Evolutionary conservation across 2,113 vertebrate genomes (phyloP).

Genomic region (Machaerirhynchus nigripectus): DNA sequence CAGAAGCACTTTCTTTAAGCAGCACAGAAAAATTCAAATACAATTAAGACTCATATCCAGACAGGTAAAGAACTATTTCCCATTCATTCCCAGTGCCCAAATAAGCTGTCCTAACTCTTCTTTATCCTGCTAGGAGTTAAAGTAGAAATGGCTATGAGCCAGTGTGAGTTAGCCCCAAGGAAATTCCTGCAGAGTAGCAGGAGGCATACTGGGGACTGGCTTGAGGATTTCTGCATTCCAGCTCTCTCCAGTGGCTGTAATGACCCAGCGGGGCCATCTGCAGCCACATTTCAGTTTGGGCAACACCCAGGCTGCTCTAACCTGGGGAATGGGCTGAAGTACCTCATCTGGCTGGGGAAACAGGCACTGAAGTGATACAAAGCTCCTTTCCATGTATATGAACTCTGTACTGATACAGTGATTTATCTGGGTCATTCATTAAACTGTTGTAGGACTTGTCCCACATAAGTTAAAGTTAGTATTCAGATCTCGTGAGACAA

Average conservation of each 20-base stretch:
- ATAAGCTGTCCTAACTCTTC: neutral
- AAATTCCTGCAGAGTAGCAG: constrained; percentile 53
- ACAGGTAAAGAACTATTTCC: neutral
- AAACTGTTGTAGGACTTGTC: neutral
- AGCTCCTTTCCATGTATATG: neutral
- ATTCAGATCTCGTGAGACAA: neutral
- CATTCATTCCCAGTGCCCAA: neutral
- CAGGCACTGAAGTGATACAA: neutral
- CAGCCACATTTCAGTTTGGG: neutral
- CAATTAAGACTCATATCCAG: neutral
- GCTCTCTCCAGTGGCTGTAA: neutral
- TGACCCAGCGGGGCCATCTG: neutral
- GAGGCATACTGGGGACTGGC: neutral
- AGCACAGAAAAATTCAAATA: neutral
- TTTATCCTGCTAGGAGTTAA: constrained; percentile 7
- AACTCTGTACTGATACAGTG: neutral
- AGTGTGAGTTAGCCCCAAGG: constrained; percentile 17
- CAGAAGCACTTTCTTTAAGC: neutral
- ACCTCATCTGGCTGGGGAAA: neutral
- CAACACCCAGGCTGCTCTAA: neutral
- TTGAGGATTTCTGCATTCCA: constrained; percentile 26
- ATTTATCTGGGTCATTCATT: constrained; percentile 6
- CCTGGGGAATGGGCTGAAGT: neutral
- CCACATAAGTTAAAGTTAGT: neutral
- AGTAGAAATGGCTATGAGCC: neutral